Percentiles rank a stretch among this genome's conserved stretches.
Evolutionary conservation across 2,888 invertebrate genomes (phyloP).

Genomic region (Amphipoea lucens): DNA sequence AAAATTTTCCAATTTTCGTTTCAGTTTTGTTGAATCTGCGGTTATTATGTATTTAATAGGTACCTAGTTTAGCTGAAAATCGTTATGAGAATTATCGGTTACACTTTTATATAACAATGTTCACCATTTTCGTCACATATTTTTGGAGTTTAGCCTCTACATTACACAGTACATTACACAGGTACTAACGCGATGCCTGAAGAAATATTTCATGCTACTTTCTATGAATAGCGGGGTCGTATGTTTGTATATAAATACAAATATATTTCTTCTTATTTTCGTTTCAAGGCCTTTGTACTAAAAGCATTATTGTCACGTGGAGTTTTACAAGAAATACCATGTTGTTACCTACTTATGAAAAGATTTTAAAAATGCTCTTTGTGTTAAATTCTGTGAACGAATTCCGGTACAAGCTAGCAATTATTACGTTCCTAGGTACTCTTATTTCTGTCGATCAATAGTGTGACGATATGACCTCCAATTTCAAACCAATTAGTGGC

Average conservation of each 20-base stretch:
- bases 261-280: background rate
- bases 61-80: background rate
- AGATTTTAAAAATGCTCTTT: background rate
- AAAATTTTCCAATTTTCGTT: conserved; percentile 24
- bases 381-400: background rate
- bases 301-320: conserved; percentile 22
- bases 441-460: background rate
- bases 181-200: background rate
- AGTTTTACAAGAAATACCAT: background rate
- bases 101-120: background rate
- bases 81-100: background rate
- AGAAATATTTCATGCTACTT: background rate
- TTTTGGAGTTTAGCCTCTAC: background rate
- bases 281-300: conserved; percentile 4
- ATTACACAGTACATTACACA: background rate
- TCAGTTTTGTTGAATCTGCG: background rate
- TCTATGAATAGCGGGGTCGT: background rate
- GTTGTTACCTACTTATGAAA: background rate
- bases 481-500: background rate
- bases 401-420: background rate
- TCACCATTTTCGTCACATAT: background rate
- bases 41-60: background rate
- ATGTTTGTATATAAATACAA: background rate
- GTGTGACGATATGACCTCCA: background rate
- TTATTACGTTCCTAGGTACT: too few species aligned